Base-by-base conservation (phyloP, 2,888 invertebrate genomes). In the Cordylochernes scorpioides region DNA sequence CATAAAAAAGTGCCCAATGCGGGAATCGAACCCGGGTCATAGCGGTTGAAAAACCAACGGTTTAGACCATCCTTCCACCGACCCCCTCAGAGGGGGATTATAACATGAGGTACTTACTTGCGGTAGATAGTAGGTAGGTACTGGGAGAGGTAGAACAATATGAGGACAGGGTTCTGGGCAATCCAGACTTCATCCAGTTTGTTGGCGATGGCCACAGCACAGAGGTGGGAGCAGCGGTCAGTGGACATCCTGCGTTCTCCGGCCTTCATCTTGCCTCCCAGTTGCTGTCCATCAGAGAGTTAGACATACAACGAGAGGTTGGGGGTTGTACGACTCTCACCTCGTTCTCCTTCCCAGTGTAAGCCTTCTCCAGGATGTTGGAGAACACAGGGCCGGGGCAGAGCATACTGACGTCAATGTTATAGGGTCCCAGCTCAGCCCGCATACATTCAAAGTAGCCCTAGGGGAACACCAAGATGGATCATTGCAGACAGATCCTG, bases 301-400 rank as follows among this genome's bases (percentile, higher is more conserved):
- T 8, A n/a, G 29, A 22, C 8, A 12, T 10, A 13, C 16, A 27
- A 15, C 6, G 16, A 30, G 10, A 25, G n/a, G 17, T 24, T 2
- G 21, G 30, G 15, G 13, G 15, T 19, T 15, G 14, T 6, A 28
- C 9, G 22, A 5, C 9, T 26, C 25, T 24, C 27, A 37, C 37
- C 22, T 35, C 28, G 31, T 65, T 67, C 2, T 50, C 42, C 39
- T 60, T 60, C 5, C 55, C 65, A 1, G 73, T 74, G 45, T 70
- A 73, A 37, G 68, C 62, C 45, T 67, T 62, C 18, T 60, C 47
- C 18, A 72, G 54, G 38, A 74, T 63, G 39, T 67, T 63, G 0
- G 72, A 70, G 45, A 66, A 67, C 10, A 67, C 61, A 3, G 75
- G 73, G 4, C 77, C 77, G 0, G 77, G 75, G 44, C 73, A 72